Base-by-base conservation (phyloP, 1,140 invertebrate genomes). In the Centruroides vittatus region DNA sequence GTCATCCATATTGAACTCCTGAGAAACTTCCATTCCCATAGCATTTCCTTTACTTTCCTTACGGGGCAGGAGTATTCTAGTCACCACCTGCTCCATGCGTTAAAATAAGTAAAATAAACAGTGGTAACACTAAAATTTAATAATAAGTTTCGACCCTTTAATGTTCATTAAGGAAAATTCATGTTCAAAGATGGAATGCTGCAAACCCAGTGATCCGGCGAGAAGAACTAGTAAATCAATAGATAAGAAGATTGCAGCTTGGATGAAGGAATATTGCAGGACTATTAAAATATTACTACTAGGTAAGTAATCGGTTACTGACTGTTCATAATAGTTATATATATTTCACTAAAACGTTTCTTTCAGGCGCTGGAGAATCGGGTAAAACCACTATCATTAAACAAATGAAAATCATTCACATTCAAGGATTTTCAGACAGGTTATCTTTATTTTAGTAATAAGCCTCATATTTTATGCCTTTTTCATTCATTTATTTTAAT, bases 361-460 rank as follows among this genome's bases (percentile, higher is more conserved):
- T 62, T 55, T 67, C 23, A 68, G 77, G 77, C 11, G 74, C 77
- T 23, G 77, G 76, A 53, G 77, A 78, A 64, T 78, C 77, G 10
- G 77, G 77, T 10, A 89, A 89, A 71, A 86, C 84, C 0, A 89
- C 86, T 0, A 86, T 89, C 50, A 80, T 88, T 12, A 87, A 88
- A 69, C 86, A 89, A 73, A 88, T 89, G 86, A 85, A 83, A 70
- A 86, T 87, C 66, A 72, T 87, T 52, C 84, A 87, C 66, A 80
- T 85, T 47, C 79, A 84, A 67, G 84, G 83, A 58, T 88, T 84
- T 66, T 79, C 79, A 13, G 72, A 79, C 34, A 78, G 79, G 83
- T 73, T 67, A 61, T 36, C 50, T 11, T 8, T 41, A 41, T 41
- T 41, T 41, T 41, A 41, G 5, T 41, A 23, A 41, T 41, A 41